Evolutionary conservation across 2,797 vertebrate species (phyloP).

Genomic region (Halcyon smyrnensis): DNA sequence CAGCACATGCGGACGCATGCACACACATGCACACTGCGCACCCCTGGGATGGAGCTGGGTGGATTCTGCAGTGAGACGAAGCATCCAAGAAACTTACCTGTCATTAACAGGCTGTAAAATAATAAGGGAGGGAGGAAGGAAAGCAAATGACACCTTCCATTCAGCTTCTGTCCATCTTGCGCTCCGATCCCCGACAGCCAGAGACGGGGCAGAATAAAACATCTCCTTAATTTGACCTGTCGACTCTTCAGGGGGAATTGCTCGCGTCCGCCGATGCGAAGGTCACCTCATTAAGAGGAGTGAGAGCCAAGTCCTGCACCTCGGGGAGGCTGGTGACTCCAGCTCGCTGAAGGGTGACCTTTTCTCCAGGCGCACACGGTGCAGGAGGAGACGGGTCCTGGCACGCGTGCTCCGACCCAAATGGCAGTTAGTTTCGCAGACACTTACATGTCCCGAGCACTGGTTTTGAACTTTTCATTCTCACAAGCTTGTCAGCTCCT

Average conservation of each 20-base stretch:
- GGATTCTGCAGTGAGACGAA: neutral
- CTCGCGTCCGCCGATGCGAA: neutral
- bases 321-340: conserved; percentile 27
- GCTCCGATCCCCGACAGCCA: neutral
- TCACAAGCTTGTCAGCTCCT: conserved; percentile 53
- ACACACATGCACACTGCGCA: fast-evolving
- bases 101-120: neutral
- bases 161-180: neutral
- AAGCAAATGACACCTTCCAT: neutral
- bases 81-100: neutral
- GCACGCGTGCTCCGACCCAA: neutral
- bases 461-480: conserved; percentile 73
- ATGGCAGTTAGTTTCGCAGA: conserved; percentile 48
- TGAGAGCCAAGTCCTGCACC: neutral
- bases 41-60: neutral
- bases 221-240: conserved; percentile 51
- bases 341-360: conserved; percentile 71
- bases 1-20: neutral
- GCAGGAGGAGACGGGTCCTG: neutral
- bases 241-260: conserved; percentile 3
- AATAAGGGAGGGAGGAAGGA: neutral
- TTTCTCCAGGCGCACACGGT: neutral
- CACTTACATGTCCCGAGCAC: conserved; percentile 62
- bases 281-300: conserved; percentile 71
- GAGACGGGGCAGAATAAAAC: neutral